phyloP scores from a whole-genome alignment of 2,113 vertebrate genomes.

The Zosterops hypoxanthus region DNA sequence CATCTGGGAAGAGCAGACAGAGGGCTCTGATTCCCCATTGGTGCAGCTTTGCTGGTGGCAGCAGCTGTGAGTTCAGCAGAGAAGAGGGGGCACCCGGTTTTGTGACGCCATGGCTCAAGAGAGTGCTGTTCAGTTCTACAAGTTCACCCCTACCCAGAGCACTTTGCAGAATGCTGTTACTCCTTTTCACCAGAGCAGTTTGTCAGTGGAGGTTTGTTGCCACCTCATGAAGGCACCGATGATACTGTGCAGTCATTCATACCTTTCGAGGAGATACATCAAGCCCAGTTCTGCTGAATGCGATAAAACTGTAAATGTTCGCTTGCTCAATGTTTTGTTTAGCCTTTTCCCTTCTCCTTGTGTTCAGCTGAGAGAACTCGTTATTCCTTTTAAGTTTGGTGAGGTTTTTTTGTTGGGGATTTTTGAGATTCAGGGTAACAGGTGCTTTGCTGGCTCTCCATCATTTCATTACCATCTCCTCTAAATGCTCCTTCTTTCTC shows the following conservation, averaged over 20 bases:
- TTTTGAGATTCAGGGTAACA: neutral
- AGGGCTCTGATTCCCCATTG: accelerated
- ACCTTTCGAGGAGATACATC: neutral
- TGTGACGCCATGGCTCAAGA: accelerated
- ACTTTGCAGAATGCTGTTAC: neutral
- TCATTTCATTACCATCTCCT: neutral
- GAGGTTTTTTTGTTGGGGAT: neutral
- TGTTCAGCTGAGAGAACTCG: neutral
- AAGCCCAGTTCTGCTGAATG: neutral
- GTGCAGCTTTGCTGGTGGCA: neutral
- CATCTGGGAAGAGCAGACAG: neutral
- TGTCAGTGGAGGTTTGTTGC: neutral
- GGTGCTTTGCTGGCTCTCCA: neutral
- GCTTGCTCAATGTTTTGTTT: neutral
- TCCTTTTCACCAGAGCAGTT: neutral
- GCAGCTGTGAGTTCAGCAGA: neutral
- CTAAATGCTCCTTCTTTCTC: neutral
- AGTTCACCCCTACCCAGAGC: neutral
- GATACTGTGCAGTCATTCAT: neutral
- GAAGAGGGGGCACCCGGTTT: neutral
- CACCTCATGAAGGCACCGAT: neutral
- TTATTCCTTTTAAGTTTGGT: neutral
- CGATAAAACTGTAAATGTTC: neutral
- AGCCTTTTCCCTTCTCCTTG: neutral
- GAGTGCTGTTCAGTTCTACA: neutral